Conservation (phyloP, 64 coral and sea anemone genomes). For the Dendrophyllia cribrosa region DNA sequence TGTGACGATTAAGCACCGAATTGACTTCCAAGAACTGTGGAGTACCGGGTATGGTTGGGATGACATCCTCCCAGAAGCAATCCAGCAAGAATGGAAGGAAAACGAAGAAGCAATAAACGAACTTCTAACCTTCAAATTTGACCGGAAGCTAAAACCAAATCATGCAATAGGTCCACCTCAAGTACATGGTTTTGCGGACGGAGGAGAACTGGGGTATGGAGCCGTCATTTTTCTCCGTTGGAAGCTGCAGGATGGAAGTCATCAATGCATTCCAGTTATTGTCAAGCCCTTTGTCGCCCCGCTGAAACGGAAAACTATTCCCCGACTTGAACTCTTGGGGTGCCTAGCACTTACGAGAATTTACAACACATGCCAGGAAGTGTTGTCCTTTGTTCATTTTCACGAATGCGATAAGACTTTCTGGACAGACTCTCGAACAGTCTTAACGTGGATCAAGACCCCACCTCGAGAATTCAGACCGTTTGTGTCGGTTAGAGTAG, state of each 20-base stretch:
- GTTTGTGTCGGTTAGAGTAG: conserved; percentile 60
- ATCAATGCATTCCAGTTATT: conserved; percentile 33
- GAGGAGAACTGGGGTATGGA: conserved; percentile 41
- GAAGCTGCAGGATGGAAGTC: conserved; percentile 31
- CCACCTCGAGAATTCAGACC: conserved; percentile 63
- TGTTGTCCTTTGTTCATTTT: conserved; percentile 34
- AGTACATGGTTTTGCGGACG: conserved; percentile 52
- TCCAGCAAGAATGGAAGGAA: conserved; percentile 23
- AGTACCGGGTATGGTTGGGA: conserved; percentile 44
- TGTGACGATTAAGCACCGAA: conserved; percentile 37
- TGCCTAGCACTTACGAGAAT: conserved; percentile 40
- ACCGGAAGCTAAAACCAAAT: conserved; percentile 10
- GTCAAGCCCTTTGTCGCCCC: conserved; percentile 68
- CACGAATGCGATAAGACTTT: conserved; percentile 29
- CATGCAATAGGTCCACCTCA: conserved; percentile 27
- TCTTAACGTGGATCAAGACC: conserved; percentile 65
- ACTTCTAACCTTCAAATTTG: conserved; percentile 6
- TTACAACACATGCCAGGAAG: conserved; percentile 38
- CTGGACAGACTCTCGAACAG: conserved; percentile 64
- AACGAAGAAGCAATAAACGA: conserved; percentile 43
- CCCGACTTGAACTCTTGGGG: conserved; percentile 59
- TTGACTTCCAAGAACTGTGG: conserved; percentile 60
- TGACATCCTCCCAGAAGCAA: conserved; percentile 6
- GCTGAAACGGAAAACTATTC: conserved; percentile 60
- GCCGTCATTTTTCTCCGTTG: conserved; percentile 59